Percentiles rank a stretch among this genome's conserved stretches.
Evolutionary conservation across 2,113 vertebrate species (phyloP).

Genomic region (Xiphophorus couchianus): DNA sequence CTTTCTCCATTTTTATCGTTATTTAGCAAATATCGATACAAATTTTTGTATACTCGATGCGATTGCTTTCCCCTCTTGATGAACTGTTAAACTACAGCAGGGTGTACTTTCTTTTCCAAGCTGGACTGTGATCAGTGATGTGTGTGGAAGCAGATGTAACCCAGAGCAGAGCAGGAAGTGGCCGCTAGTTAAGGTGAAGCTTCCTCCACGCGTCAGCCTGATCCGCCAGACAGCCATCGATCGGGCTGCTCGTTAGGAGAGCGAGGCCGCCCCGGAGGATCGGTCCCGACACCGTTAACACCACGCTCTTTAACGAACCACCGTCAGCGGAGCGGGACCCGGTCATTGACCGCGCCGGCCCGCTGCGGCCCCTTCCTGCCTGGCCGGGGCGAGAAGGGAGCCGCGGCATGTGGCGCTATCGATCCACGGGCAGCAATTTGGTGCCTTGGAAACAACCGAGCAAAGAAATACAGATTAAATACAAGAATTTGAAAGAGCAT

Average conservation of each 20-base stretch:
- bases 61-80: not conserved
- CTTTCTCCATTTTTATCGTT: no score
- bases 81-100: not conserved
- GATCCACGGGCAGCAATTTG: conserved; percentile 57
- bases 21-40: no score
- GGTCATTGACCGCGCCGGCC: conserved; percentile 70
- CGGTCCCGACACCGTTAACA: conserved; percentile 69
- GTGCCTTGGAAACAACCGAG: not conserved
- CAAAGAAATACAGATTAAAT: conserved; percentile 1
- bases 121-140: not conserved
- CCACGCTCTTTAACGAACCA: conserved; percentile 69
- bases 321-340: conserved; percentile 58
- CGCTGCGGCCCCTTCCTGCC: conserved; percentile 55
- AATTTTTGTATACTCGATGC: no score
- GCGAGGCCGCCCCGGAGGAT: conserved; percentile 65
- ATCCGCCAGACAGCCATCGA: conserved; percentile 71
- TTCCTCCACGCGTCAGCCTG: conserved; percentile 52
- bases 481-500: conserved; percentile 34
- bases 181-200: conserved; percentile 1
- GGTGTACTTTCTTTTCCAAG: not conserved
- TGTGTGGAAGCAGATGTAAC: not conserved
- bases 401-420: conserved; percentile 49
- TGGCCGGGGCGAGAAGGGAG: conserved; percentile 50
- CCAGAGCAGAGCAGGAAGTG: not conserved
- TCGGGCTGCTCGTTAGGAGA: conserved; percentile 73